Conservation (phyloP, 2,888 invertebrate genomes). For the Netelia melanura region DNA sequence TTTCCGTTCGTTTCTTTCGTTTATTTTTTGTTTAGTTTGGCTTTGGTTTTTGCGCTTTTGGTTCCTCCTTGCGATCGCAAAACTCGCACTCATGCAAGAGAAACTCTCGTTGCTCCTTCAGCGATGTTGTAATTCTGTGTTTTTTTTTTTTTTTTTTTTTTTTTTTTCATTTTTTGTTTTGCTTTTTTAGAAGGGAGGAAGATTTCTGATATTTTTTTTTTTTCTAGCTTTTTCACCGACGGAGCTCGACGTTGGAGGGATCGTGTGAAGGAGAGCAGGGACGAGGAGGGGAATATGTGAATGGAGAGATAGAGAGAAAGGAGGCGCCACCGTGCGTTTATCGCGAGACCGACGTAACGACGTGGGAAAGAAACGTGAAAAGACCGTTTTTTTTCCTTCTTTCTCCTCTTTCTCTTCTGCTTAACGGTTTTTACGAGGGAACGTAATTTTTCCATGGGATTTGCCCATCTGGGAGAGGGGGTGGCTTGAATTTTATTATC, state of each 20-base stretch:
- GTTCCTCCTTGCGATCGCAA: not conserved
- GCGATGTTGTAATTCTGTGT: too few relatives aligned
- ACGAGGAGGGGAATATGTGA: not conserved
- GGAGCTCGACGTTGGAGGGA: too few relatives aligned
- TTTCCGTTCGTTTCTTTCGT: conserved; percentile 16
- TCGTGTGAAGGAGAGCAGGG: too few relatives aligned
- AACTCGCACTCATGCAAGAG: not conserved
- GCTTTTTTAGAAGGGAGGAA: too few relatives aligned
- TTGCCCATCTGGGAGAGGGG: not conserved
- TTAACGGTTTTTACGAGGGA: not conserved
- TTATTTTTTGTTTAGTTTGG: not conserved
- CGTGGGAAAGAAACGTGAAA: not conserved
- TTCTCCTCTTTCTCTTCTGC: too few relatives aligned
- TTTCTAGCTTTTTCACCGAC: too few relatives aligned
- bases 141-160: too few relatives aligned
- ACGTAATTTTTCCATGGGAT: not conserved
- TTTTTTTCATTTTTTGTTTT: too few relatives aligned
- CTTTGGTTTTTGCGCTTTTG: not conserved
- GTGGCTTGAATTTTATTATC: not conserved
- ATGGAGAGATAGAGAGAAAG: not conserved
- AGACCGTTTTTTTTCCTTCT: not conserved
- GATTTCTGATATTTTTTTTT: too few relatives aligned
- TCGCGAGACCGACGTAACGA: not conserved
- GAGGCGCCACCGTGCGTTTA: not conserved
- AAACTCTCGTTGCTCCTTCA: too few relatives aligned